phyloP scores from a whole-genome alignment of 2,113 vertebrate species.

The Anolis sagrei region DNA sequence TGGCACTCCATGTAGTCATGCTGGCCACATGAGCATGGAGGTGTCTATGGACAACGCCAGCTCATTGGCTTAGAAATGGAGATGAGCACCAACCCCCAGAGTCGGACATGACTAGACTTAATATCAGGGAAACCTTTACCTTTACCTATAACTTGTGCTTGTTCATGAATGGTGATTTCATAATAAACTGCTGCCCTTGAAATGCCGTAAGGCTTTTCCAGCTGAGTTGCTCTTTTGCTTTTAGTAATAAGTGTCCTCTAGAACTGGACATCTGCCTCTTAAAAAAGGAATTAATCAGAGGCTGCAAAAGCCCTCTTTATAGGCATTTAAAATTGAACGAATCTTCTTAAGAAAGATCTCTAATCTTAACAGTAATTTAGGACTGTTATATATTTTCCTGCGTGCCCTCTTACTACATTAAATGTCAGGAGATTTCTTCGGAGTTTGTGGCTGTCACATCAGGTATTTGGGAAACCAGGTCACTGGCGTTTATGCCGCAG shows the following conservation, averaged over 20 bases:
- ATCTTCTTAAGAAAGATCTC: neutral
- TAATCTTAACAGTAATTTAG: neutral
- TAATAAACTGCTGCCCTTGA: neutral
- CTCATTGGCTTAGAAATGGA: too few species aligned
- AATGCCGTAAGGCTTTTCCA: neutral
- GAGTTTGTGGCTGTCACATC: neutral
- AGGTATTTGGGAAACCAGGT: slow-evolving; percentile 21
- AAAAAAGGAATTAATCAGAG: neutral
- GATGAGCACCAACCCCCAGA: too few species aligned
- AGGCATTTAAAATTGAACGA: neutral
- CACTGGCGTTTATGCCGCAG: neutral
- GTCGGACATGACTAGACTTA: too few species aligned
- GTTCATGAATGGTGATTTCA: neutral
- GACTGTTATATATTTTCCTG: neutral
- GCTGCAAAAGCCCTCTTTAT: neutral
- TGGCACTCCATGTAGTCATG: too few species aligned
- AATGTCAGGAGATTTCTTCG: neutral
- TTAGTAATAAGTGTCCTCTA: neutral
- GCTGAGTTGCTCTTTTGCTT: neutral
- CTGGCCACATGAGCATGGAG: too few species aligned
- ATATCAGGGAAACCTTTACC: too few species aligned
- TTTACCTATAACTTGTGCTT: too few species aligned
- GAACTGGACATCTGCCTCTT: neutral
- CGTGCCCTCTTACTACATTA: neutral
- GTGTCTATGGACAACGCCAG: too few species aligned